A percentile compares a stretch with the other conserved stretches of the same genome.
These are phyloP conservation scores for Micrasema longulum DNA, from an alignment of 1,140 invertebrate genomes.

Conservation along the genomic window DNA sequence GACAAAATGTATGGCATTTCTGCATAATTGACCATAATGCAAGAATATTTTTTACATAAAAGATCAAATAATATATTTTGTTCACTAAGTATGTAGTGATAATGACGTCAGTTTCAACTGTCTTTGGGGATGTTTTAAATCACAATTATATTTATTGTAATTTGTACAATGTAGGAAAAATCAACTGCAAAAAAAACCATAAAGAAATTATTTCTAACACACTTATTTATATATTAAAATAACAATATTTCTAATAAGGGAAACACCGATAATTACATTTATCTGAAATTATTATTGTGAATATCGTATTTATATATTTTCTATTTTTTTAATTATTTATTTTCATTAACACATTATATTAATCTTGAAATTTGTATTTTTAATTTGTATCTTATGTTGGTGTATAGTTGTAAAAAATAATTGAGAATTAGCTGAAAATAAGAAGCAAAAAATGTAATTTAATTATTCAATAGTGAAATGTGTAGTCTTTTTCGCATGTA, in stretches of 20 bases:
- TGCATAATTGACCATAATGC: no score
- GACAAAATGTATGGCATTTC: no score
- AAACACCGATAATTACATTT: constrained; percentile 12
- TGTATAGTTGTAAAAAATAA: neutral
- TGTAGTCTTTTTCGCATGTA: no score
- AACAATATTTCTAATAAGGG: constrained; percentile 12
- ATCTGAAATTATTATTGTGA: constrained; percentile 12
- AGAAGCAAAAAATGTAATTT: neutral
- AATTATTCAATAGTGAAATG: no score
- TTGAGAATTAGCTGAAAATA: neutral
- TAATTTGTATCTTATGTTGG: constrained; percentile 29
- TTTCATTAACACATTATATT: constrained; percentile 29
- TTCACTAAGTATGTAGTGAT: no score
- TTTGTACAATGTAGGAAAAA: constrained; percentile 2
- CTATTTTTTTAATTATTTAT: constrained; percentile 13
- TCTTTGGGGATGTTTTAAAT: neutral
- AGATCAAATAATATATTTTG: no score
- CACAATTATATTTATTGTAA: neutral
- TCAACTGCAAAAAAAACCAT: neutral
- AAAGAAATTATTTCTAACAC: neutral
- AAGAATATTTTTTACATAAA: no score
- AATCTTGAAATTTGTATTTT: constrained; percentile 29
- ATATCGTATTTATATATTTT: neutral
- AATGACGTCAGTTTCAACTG: no score
- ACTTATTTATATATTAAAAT: constrained; percentile 15